A percentile compares a stretch with the other conserved stretches of the same genome.
phyloP scores from a whole-genome alignment of 2,113 vertebrate genomes.

The Pedetes capensis region DNA sequence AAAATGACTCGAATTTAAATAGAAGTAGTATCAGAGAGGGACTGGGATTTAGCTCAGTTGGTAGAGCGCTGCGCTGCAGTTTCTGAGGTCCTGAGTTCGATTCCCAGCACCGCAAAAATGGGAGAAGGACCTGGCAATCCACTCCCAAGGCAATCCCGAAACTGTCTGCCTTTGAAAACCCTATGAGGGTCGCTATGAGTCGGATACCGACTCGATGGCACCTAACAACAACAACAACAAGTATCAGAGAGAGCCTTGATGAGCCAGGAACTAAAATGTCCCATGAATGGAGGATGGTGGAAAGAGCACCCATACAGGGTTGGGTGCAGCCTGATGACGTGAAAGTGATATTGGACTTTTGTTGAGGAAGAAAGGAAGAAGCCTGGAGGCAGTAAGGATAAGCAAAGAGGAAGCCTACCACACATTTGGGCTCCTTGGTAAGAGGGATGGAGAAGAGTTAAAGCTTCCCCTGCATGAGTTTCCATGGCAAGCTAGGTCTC shows the following conservation, averaged over 20 bases:
- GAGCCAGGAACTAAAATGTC: background rate
- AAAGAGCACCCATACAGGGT: rapidly evolving
- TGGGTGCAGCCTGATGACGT: background rate
- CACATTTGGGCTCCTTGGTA: background rate
- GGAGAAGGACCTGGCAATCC: no score
- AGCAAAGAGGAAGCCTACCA: background rate
- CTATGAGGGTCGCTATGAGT: no score
- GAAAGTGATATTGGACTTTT: background rate
- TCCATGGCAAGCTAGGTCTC: background rate
- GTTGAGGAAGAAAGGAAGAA: background rate
- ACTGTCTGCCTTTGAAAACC: no score
- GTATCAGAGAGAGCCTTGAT: background rate
- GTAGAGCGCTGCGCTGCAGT: no score
- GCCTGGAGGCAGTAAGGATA: background rate
- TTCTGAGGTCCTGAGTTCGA: no score
- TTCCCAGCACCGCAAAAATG: no score
- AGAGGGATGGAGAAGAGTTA: background rate
- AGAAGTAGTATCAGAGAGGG: background rate
- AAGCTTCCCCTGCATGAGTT: background rate
- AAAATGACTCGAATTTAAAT: background rate
- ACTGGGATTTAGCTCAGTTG: no score
- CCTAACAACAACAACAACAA: no score
- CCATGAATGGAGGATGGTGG: background rate
- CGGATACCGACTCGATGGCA: no score
- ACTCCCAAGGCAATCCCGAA: no score